These are phyloP conservation scores for Glomeris maerens DNA, from an alignment of 1,140 invertebrate genomes.

Conservation along the genomic window DNA sequence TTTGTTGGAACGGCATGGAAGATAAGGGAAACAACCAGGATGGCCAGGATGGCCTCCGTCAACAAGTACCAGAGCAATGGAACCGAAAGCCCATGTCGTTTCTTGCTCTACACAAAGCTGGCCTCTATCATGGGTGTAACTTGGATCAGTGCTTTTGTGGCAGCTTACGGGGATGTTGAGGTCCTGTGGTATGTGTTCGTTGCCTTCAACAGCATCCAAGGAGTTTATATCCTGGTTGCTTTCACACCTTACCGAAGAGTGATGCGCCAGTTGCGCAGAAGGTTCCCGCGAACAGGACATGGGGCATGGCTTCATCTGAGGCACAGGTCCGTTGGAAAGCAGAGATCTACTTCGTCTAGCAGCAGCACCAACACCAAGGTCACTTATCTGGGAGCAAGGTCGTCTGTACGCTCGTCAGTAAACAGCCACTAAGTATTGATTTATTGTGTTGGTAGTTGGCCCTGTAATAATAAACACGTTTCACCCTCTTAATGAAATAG, in stretches of 20 bases:
- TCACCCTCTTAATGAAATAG: too few species aligned
- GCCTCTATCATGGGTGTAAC: slow-evolving; percentile 37
- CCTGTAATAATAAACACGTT: too few species aligned
- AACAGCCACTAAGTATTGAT: too few species aligned
- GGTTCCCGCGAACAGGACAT: too few species aligned
- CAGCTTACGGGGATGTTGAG: slow-evolving; percentile 25
- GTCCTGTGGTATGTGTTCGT: slow-evolving; percentile 28
- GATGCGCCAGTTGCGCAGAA: too few species aligned
- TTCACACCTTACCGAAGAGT: slow-evolving; percentile 35
- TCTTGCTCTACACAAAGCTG: slow-evolving; percentile 36
- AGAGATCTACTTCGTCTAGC: too few species aligned
- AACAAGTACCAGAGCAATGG: slow-evolving; percentile 25
- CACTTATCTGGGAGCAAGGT: too few species aligned
- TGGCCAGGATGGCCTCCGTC: slow-evolving; percentile 9
- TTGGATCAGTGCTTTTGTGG: slow-evolving; percentile 35
- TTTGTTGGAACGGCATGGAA: slow-evolving; percentile 32
- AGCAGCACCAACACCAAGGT: too few species aligned
- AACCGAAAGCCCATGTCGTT: slow-evolving; percentile 21
- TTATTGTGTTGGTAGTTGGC: too few species aligned
- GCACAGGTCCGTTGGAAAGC: too few species aligned
- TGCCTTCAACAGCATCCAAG: slow-evolving; percentile 26
- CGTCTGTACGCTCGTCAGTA: too few species aligned
- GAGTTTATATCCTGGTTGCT: slow-evolving; percentile 42
- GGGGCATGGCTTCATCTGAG: too few species aligned
- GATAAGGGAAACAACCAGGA: slow-evolving; percentile 33